A percentile compares a stretch with the other conserved stretches of the same genome.
phyloP scores from a whole-genome alignment of 2,888 invertebrate species.

The Entomobrya proxima region DNA sequence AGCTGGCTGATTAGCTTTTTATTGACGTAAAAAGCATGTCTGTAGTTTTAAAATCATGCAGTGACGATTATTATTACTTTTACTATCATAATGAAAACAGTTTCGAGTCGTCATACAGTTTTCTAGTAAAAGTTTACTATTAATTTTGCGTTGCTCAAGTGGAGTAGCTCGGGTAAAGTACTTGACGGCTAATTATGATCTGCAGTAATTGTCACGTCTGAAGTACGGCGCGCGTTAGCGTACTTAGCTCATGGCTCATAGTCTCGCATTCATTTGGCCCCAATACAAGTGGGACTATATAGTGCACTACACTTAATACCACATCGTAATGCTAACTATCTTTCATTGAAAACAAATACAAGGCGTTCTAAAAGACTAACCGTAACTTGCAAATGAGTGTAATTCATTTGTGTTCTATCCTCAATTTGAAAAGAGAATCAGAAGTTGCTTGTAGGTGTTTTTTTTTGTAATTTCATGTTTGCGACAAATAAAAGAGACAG shows the following conservation, averaged over 20 bases:
- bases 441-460: conserved; percentile 31
- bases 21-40: background rate
- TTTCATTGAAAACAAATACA: too few species aligned
- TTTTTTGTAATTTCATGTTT: conserved; percentile 4
- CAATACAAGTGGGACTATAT: background rate
- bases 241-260: background rate
- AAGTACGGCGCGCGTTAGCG: conserved; percentile 32
- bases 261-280: conserved; percentile 31
- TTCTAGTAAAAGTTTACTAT: too few species aligned
- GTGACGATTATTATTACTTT: conserved; percentile 53
- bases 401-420: conserved; percentile 33
- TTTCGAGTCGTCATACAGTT: too few species aligned
- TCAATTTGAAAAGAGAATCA: conserved; percentile 23
- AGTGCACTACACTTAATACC: too few species aligned
- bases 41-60: conserved; percentile 44
- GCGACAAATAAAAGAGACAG: background rate
- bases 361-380: too few species aligned
- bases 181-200: conserved; percentile 48
- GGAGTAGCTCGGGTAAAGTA: conserved; percentile 10
- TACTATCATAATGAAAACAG: conserved; percentile 23
- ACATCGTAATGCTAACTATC: too few species aligned
- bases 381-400: conserved; percentile 55
- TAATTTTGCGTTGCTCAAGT: too few species aligned
- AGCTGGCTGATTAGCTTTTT: background rate
- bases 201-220: conserved; percentile 59